Evolutionary conservation across 2,797 vertebrate genomes (phyloP).

Genomic region (Protosalanx chinensis): DNA sequence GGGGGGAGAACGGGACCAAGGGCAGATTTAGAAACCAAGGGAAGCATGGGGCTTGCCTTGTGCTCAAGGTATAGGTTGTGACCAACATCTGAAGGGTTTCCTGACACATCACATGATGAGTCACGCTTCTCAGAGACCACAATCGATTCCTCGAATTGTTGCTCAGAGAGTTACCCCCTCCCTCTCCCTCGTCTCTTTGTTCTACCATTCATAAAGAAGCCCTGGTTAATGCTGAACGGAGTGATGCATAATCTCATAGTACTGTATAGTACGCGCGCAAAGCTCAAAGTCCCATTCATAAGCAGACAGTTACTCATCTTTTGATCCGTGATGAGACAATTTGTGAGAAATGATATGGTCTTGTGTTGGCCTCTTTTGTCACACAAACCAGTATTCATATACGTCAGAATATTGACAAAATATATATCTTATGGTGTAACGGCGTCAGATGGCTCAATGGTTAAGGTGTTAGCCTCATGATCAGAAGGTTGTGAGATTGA

Average conservation of each 20-base stretch:
- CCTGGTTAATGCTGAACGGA: neutral
- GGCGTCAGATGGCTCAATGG: too few relatives aligned
- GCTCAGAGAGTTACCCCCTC: slow-evolving; percentile 48
- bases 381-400: neutral
- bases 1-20: neutral
- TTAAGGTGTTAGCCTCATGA: too few relatives aligned
- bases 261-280: neutral
- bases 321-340: neutral
- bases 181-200: slow-evolving; percentile 10
- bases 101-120: slow-evolving; percentile 60
- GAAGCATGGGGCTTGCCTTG: slow-evolving; percentile 35
- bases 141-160: slow-evolving; percentile 69
- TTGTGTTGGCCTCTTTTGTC: neutral
- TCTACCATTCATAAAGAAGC: slow-evolving; percentile 23
- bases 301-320: neutral
- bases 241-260: neutral
- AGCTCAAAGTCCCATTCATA: neutral
- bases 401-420: neutral
- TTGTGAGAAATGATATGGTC: neutral
- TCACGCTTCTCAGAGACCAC: slow-evolving; percentile 69
- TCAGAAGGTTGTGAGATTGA: too few relatives aligned
- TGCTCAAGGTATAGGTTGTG: slow-evolving; percentile 45
- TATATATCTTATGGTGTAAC: too few relatives aligned
- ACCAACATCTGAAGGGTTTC: slow-evolving; percentile 67
- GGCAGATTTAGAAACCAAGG: too few relatives aligned